Evolutionary conservation across 2,113 vertebrate genomes (phyloP).

Genomic region (Sylvietta virens): DNA sequence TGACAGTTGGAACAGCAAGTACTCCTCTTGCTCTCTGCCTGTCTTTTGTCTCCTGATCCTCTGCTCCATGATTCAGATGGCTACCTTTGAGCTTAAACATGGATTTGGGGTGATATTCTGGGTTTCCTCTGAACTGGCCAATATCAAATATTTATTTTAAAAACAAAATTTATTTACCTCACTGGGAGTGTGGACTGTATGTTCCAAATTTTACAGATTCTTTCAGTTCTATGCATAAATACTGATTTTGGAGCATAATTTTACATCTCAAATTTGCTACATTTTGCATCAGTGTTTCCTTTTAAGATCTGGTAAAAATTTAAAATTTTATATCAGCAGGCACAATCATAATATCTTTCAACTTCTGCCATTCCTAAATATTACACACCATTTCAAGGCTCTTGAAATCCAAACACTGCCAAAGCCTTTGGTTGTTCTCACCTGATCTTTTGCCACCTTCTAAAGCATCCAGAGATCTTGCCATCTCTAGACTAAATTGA

Average conservation of each 20-base stretch:
- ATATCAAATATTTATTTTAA: neutral
- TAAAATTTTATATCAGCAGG: neutral
- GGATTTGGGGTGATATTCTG: neutral
- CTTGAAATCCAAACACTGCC: neutral
- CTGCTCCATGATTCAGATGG: neutral
- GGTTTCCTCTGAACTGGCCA: neutral
- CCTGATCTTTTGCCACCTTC: neutral
- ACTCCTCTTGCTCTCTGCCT: neutral
- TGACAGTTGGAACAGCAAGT: neutral
- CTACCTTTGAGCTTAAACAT: neutral
- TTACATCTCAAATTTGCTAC: neutral
- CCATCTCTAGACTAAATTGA: neutral
- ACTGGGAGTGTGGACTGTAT: rapidly evolving
- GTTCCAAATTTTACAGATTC: neutral
- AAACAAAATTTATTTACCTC: neutral
- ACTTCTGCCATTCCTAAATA: neutral
- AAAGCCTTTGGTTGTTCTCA: neutral
- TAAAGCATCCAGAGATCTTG: neutral
- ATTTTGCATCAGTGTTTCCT: neutral
- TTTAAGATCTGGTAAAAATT: neutral
- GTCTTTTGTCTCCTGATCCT: neutral
- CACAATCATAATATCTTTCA: neutral
- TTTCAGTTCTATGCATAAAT: neutral
- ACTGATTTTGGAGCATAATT: neutral
- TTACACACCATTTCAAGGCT: neutral